phyloP scores from a whole-genome alignment of 92 coral and sea anemone species.

The Pocillopora meandrina region DNA sequence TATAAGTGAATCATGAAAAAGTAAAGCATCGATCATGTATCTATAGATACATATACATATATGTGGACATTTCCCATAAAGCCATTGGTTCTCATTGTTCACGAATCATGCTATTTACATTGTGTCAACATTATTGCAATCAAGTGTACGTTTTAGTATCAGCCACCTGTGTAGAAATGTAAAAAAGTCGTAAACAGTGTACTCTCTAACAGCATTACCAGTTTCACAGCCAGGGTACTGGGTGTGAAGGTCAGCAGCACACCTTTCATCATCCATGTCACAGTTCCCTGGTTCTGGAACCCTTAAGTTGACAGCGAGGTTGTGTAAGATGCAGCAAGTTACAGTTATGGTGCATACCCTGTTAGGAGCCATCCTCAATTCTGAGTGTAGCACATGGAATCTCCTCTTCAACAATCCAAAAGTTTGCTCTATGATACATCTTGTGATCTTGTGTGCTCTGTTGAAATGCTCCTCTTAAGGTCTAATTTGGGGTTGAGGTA shows the following conservation, averaged over 20 bases:
- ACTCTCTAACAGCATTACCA: slow-evolving; percentile 57
- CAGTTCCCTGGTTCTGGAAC: slow-evolving; percentile 47
- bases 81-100: too few relatives aligned
- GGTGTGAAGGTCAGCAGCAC: slow-evolving; percentile 35
- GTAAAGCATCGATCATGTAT: too few relatives aligned
- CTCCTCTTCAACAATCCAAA: slow-evolving; percentile 4
- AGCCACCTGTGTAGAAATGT: too few relatives aligned
- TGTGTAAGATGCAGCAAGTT: slow-evolving; percentile 68
- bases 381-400: slow-evolving; percentile 59
- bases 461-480: slow-evolving; percentile 37
- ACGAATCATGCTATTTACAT: too few relatives aligned
- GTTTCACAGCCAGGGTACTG: slow-evolving; percentile 56
- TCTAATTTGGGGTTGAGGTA: slow-evolving; percentile 39
- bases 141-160: too few relatives aligned
- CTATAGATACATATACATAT: too few relatives aligned
- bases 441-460: slow-evolving; percentile 26
- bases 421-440: slow-evolving; percentile 28
- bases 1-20: too few relatives aligned
- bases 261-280: background rate
- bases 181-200: background rate
- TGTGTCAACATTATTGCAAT: too few relatives aligned
- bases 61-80: too few relatives aligned
- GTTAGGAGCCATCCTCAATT: slow-evolving; percentile 65
- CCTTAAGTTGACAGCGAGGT: slow-evolving; percentile 49
- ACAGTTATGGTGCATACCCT: slow-evolving; percentile 65